phyloP scores from a whole-genome alignment of 2,797 vertebrate genomes.

The Helicolenus hilgendorfi region DNA sequence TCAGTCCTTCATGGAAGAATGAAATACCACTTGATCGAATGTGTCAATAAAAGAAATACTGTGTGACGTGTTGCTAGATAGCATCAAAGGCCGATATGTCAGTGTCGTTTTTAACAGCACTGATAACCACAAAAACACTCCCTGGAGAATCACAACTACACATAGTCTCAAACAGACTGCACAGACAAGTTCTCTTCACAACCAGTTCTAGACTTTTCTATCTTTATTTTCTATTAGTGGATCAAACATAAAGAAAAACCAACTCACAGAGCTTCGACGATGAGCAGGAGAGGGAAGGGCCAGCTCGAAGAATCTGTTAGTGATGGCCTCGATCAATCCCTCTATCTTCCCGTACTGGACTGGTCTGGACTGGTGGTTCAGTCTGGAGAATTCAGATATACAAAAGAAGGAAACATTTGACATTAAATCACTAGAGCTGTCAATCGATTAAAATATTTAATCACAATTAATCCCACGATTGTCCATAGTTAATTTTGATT shows the following conservation, averaged over 20 bases:
- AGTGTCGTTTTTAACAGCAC: neutral
- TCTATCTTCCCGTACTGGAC: slow-evolving; percentile 92
- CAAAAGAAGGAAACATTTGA: neutral
- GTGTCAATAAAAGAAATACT: slow-evolving; percentile 2
- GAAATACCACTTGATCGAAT: neutral
- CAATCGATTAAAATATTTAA: no score
- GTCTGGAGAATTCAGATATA: slow-evolving; percentile 82
- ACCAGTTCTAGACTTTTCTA: neutral
- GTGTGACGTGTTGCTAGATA: neutral
- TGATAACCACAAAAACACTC: neutral
- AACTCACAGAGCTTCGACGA: slow-evolving; percentile 74
- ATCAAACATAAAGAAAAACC: slow-evolving; percentile 2
- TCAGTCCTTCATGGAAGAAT: neutral
- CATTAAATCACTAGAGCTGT: no score
- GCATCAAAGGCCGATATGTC: slow-evolving; percentile 1
- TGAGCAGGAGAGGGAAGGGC: slow-evolving; percentile 64
- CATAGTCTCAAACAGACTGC: neutral
- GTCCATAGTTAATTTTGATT: no score
- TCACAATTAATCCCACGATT: no score
- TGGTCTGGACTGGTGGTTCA: slow-evolving; percentile 93
- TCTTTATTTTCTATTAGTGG: neutral
- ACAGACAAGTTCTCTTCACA: neutral
- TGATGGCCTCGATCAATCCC: slow-evolving; percentile 89
- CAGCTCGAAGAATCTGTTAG: slow-evolving; percentile 90
- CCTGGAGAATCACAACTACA: neutral